A percentile compares a stretch with the other conserved stretches of the same genome.
Evolutionary conservation across 64 coral and sea anemone species (phyloP).

Genomic region (Montipora capricornis): DNA sequence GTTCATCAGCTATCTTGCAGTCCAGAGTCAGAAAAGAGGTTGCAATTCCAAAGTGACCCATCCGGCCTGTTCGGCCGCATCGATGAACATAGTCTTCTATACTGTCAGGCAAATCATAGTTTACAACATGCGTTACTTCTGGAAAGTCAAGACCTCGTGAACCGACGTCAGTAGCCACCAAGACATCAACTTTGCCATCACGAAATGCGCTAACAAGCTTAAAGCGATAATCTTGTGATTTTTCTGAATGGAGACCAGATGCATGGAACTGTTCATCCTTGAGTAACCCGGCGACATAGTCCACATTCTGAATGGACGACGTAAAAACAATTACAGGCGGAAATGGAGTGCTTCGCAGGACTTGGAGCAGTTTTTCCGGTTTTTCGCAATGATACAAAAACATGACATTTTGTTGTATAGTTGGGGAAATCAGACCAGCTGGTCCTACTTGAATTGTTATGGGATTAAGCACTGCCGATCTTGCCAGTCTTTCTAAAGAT

Average conservation of each 20-base stretch:
- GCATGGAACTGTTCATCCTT: conserved; percentile 98
- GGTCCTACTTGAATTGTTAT: conserved; percentile 95
- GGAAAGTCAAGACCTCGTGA: conserved; percentile 98
- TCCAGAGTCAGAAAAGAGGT: conserved; percentile 95
- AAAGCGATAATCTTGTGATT: conserved; percentile 94
- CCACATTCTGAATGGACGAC: conserved; percentile 97
- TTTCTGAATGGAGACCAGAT: conserved; percentile 96
- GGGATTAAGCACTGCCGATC: conserved; percentile 93
- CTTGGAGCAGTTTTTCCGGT: conserved; percentile 80
- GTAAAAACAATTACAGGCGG: conserved; percentile 97
- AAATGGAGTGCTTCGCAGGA: conserved; percentile 77
- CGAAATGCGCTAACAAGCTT: conserved; percentile 84
- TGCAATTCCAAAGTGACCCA: conserved; percentile 88
- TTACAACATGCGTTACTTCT: conserved; percentile 93
- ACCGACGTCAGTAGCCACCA: conserved; percentile 92
- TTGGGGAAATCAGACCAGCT: conserved; percentile 81
- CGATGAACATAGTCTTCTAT: conserved; percentile 98
- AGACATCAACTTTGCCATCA: conserved; percentile 91
- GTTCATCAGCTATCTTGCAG: conserved; percentile 93
- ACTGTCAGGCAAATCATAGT: conserved; percentile 93
- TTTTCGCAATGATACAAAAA: conserved; percentile 96
- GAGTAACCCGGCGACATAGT: conserved; percentile 88
- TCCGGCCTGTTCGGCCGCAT: conserved; percentile 95
- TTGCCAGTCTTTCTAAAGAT: conserved; percentile 92
- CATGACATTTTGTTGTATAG: conserved; percentile 85